These are phyloP conservation scores for Andrena marginata DNA, from an alignment of 2,888 invertebrate genomes.

Conservation along the genomic window DNA sequence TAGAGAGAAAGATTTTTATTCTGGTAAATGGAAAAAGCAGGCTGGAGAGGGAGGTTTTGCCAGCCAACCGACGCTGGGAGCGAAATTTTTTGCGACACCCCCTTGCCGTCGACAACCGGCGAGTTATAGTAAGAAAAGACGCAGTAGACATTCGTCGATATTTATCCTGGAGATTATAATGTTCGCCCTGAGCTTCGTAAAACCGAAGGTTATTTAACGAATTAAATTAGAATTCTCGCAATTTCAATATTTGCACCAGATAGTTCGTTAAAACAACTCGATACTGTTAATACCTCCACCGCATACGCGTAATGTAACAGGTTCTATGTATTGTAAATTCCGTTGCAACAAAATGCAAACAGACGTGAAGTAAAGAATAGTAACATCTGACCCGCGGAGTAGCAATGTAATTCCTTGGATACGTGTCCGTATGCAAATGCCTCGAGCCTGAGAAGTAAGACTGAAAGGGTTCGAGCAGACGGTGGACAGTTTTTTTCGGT, in stretches of 20 bases:
- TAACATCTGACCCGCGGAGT: conserved; percentile 35
- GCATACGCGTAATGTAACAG: background rate
- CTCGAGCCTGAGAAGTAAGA: conserved; percentile 67
- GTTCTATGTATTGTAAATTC: background rate
- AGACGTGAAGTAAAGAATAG: conserved; percentile 53
- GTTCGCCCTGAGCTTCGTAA: background rate
- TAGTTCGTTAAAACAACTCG: background rate
- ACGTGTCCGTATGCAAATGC: conserved; percentile 71
- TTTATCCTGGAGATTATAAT: conserved; percentile 31
- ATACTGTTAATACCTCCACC: too few relatives aligned
- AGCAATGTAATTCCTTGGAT: conserved; percentile 44
- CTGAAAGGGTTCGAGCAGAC: conserved; percentile 68
- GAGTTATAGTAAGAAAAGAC: conserved; percentile 42
- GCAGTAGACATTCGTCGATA: conserved; percentile 30
- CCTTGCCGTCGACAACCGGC: conserved; percentile 40
- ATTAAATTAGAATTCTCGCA: background rate
- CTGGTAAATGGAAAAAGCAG: conserved; percentile 76
- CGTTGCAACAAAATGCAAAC: conserved; percentile 28
- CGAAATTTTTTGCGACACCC: conserved; percentile 73
- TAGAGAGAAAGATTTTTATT: conserved; percentile 76
- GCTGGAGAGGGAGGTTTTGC: conserved; percentile 76
- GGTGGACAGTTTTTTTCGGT: conserved; percentile 79
- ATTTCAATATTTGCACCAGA: background rate
- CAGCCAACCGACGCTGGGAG: conserved; percentile 77
- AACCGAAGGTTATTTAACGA: background rate